phyloP scores from a whole-genome alignment of 2,797 vertebrate genomes.

The Taeniopygia guttata region DNA sequence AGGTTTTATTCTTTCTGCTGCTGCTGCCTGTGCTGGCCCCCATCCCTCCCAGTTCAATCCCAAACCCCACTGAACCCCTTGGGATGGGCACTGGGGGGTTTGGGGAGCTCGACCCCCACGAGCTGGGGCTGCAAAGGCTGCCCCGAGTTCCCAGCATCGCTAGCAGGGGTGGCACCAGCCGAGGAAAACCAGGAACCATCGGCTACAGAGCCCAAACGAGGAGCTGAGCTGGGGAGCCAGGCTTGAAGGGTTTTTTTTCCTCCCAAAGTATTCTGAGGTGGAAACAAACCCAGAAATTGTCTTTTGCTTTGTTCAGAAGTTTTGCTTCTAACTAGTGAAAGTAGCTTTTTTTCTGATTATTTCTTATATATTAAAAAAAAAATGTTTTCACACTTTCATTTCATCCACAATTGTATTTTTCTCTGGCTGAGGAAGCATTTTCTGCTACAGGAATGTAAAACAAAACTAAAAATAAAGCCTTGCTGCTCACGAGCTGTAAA shows the following conservation, averaged over 20 bases:
- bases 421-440: not conserved
- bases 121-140: not conserved
- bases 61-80: fast-evolving
- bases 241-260: not conserved
- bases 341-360: not conserved
- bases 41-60: not conserved
- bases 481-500: not conserved
- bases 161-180: not conserved
- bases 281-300: not conserved
- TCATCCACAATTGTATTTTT: not conserved
- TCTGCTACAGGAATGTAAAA: not conserved
- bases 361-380: not conserved
- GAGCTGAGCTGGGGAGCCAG: not conserved
- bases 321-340: not conserved
- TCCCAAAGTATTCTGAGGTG: not conserved
- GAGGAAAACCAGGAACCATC: not conserved
- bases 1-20: not conserved
- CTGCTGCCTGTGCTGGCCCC: not conserved
- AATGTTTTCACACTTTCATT: not conserved
- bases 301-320: not conserved
- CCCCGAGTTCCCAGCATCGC: not conserved
- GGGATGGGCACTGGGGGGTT: fast-evolving
- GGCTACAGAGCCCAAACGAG: not conserved
- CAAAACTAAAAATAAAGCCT: not conserved
- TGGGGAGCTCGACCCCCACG: not conserved